A percentile compares a stretch with the other conserved stretches of the same genome.
Evolutionary conservation across 2,888 invertebrate genomes (phyloP).

Genomic region (Cosmopolites sordidus): DNA sequence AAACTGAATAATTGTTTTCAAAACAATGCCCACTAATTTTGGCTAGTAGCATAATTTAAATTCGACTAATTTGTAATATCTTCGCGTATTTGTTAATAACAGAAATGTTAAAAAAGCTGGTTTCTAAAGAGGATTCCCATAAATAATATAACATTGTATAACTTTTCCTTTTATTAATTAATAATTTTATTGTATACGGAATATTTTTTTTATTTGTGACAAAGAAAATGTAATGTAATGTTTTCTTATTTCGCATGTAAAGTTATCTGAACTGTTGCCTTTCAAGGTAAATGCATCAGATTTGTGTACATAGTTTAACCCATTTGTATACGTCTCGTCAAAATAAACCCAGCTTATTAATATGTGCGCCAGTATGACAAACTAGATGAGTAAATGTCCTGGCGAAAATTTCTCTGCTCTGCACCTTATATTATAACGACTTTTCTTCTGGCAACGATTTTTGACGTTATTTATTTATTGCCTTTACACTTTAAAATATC

Average conservation of each 20-base stretch:
- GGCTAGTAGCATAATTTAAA: too few species aligned
- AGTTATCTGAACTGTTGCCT: constrained; percentile 19
- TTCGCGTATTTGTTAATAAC: too few species aligned
- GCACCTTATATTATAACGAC: background rate
- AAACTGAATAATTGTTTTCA: too few species aligned
- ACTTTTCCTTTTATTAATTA: too few species aligned
- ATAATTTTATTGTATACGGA: background rate
- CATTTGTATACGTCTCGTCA: constrained; percentile 18
- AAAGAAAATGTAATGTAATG: constrained; percentile 9
- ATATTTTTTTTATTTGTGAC: constrained; percentile 10
- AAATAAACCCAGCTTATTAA: constrained; percentile 11
- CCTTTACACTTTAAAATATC: too few species aligned
- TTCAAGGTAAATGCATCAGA: constrained; percentile 18
- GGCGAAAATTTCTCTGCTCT: background rate
- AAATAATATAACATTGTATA: too few species aligned
- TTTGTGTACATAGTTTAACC: constrained; percentile 15
- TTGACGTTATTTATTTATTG: too few species aligned
- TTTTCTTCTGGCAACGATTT: too few species aligned
- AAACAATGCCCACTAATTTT: too few species aligned
- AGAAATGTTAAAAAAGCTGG: too few species aligned
- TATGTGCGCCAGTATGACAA: constrained; percentile 6
- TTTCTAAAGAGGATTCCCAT: too few species aligned
- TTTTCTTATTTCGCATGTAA: constrained; percentile 18
- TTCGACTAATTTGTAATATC: too few species aligned
- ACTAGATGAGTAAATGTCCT: constrained; percentile 5